A percentile compares a stretch with the other conserved stretches of the same genome.
These are phyloP conservation scores for Euthynnus affinis DNA, from an alignment of 2,797 vertebrate species.

Conservation along the genomic window DNA sequence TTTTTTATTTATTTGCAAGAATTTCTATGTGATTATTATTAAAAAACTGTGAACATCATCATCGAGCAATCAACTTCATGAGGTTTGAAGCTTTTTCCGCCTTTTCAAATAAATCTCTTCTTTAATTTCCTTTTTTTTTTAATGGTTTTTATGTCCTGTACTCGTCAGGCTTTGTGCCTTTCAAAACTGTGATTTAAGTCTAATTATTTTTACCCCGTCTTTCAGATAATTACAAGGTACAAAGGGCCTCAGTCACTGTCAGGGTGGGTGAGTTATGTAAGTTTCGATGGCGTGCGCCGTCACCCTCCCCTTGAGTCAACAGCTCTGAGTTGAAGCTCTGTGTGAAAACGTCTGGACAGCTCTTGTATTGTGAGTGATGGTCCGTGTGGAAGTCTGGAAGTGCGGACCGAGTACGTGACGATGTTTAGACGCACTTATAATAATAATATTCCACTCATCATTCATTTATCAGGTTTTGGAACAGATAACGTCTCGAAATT, in stretches of 20 bases:
- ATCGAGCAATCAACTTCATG: too few relatives aligned
- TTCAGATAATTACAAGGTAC: background rate
- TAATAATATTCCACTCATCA: conserved; percentile 8
- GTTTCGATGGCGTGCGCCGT: background rate
- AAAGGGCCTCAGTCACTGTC: background rate
- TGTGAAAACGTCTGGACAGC: background rate
- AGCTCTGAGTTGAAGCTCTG: background rate
- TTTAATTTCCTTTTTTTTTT: too few relatives aligned
- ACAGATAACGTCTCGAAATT: background rate
- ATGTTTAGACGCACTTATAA: background rate
- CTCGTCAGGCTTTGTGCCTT: too few relatives aligned
- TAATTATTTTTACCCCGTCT: background rate
- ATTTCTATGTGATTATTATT: too few relatives aligned
- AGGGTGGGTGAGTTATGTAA: background rate
- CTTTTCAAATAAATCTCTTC: background rate
- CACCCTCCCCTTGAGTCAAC: background rate
- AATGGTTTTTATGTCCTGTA: too few relatives aligned
- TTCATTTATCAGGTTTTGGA: conserved; percentile 1
- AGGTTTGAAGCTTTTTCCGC: background rate
- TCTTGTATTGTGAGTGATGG: background rate
- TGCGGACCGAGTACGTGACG: background rate
- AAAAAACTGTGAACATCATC: too few relatives aligned
- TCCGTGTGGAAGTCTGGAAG: background rate
- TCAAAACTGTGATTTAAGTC: background rate
- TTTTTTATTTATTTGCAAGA: too few relatives aligned